Percentiles rank a stretch among this genome's conserved stretches.
These are phyloP conservation scores for Rhineura floridana DNA, from an alignment of 2,113 vertebrate species.

Conservation along the genomic window DNA sequence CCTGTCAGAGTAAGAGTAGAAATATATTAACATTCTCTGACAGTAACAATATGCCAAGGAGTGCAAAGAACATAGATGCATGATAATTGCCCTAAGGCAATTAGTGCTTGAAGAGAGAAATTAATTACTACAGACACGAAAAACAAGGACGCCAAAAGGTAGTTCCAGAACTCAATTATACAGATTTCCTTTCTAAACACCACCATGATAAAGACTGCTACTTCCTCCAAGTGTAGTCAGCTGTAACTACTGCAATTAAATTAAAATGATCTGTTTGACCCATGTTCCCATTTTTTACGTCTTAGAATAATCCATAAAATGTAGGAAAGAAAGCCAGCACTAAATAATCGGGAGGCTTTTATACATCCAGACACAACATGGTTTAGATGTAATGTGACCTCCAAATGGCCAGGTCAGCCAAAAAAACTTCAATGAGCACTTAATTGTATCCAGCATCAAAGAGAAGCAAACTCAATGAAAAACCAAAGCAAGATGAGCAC, in stretches of 20 bases:
- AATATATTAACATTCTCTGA: neutral
- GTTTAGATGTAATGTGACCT: neutral
- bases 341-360: neutral
- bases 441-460: neutral
- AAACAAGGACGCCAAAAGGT: neutral
- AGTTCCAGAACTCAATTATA: constrained; percentile 22
- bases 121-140: constrained; percentile 24
- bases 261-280: constrained; percentile 20
- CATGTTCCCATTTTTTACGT: neutral
- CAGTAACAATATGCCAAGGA: neutral
- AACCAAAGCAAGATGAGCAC: neutral
- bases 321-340: neutral
- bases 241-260: constrained; percentile 14
- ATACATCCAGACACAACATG: neutral
- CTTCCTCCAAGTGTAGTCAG: neutral
- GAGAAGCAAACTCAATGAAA: neutral
- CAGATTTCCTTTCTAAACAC: constrained; percentile 23
- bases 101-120: constrained; percentile 23
- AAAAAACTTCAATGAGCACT: neutral
- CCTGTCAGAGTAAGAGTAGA: constrained; percentile 18
- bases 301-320: constrained; percentile 12
- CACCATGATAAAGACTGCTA: constrained; percentile 16
- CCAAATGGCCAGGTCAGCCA: neutral
- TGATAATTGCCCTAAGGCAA: constrained; percentile 27
- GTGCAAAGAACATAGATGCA: neutral